These are phyloP conservation scores for Butorides virescens DNA, from an alignment of 2,113 vertebrate genomes.

Conservation along the genomic window DNA sequence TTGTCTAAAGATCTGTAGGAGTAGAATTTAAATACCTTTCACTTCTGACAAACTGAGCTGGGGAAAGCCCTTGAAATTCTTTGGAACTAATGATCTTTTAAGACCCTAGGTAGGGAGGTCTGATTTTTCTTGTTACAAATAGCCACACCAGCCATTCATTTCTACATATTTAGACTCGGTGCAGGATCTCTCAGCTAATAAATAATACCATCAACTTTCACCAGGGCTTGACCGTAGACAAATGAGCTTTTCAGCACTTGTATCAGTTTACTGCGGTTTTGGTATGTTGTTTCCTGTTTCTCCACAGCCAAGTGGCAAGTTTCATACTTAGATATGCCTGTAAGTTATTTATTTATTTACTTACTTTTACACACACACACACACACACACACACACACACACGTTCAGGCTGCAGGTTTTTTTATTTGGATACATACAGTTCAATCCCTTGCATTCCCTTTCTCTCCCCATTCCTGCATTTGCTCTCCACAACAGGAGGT, in stretches of 20 bases:
- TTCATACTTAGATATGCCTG: not conserved
- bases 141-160: not conserved
- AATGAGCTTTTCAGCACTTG: slow-evolving; percentile 68
- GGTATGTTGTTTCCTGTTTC: slow-evolving; percentile 52
- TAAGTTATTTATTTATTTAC: not conserved
- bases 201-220: slow-evolving; percentile 56
- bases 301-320: slow-evolving; percentile 6
- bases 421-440: not conserved
- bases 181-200: slow-evolving; percentile 50
- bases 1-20: not conserved
- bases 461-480: not conserved
- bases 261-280: slow-evolving; percentile 44
- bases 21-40: not conserved
- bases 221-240: slow-evolving; percentile 2
- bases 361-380: not conserved
- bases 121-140: not conserved
- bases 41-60: not conserved
- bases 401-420: not conserved
- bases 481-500: not conserved
- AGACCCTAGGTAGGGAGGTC: not conserved
- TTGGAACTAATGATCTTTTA: not conserved
- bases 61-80: not conserved
- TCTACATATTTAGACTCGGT: slow-evolving; percentile 4
- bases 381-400: rapidly evolving
- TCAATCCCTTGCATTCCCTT: not conserved